phyloP scores from a whole-genome alignment of 2,797 vertebrate species.

The Microctenopoma stevenorrisi region DNA sequence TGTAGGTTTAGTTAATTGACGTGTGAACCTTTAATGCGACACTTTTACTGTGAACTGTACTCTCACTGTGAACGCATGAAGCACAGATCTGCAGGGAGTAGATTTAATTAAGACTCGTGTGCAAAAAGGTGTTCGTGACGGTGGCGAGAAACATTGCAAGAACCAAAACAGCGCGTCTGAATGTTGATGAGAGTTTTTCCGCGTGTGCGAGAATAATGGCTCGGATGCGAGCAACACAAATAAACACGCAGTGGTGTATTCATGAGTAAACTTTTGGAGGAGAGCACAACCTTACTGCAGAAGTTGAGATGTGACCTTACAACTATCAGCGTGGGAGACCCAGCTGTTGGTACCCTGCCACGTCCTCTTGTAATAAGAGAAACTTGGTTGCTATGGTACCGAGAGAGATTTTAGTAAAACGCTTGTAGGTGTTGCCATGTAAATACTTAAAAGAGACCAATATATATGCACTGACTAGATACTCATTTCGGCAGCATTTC shows the following conservation, averaged over 20 bases:
- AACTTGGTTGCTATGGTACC: slow-evolving; percentile 74
- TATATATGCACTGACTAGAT: not conserved
- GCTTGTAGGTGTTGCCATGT: slow-evolving; percentile 49
- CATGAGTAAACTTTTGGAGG: slow-evolving; percentile 29
- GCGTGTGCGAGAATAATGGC: not conserved
- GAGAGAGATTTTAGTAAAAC: slow-evolving; percentile 61
- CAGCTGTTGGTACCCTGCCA: slow-evolving; percentile 45
- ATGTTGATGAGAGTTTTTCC: not conserved
- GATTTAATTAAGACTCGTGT: slow-evolving; percentile 1
- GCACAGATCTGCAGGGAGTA: not conserved
- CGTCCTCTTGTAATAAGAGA: slow-evolving; percentile 51
- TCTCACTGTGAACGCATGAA: slow-evolving; percentile 10
- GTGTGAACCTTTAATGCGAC: slow-evolving; percentile 13
- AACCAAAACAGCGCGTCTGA: slow-evolving; percentile 8
- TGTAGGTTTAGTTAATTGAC: slow-evolving; percentile 13
- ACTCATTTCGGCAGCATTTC: not conserved
- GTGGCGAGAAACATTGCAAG: slow-evolving; percentile 1
- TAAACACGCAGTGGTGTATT: slow-evolving; percentile 22
- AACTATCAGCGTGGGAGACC: slow-evolving; percentile 62
- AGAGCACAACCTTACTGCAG: slow-evolving; percentile 35
- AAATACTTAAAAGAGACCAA: slow-evolving; percentile 33
- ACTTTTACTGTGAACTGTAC: not conserved
- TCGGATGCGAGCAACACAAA: not conserved
- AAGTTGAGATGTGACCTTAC: slow-evolving; percentile 57
- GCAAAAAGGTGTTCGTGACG: slow-evolving; percentile 13